Base-by-base conservation (phyloP, 2,888 invertebrate species). In the Melanostoma mellinum region DNA sequence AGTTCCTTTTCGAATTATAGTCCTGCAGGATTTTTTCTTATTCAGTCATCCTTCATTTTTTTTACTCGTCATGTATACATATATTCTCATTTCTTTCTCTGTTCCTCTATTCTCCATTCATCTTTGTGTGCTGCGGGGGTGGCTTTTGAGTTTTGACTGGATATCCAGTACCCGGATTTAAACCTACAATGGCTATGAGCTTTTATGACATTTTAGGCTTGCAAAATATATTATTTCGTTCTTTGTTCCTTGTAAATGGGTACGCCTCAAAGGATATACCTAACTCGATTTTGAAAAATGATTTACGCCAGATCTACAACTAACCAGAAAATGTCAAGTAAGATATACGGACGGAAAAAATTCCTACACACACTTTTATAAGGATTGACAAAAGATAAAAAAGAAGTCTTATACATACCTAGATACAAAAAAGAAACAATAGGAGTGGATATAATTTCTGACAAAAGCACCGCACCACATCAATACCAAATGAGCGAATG, bases 271-370 rank as follows among this genome's bases (percentile, higher is more conserved):
- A 67, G 79, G 74, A 75, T 79, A 78, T 20, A 20, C 48, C 53
- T 73, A 20, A 55, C 53, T 73, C 68, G 55, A 63, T 74, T 74
- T 71, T 46, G 33, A 42, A 68, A 63, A 60, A 67, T 75, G 84
- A 84, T 84, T 84, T 75, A 82, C 73, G 78, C 33, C 73, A 73
- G 73, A 76, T 81, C 76, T 69, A 73, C 68, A 77, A 69, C 63
- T 77, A 63, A 68, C 48, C 38, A n/a, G 67, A 82, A 63, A 73
- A 60, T 69, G 78, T 74, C 82, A 82, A 74, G 71, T 63, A 40
- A 76, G 81, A 81, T 81, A 76, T 81, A 82, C 68, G 69, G 63
- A 40, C 40, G 50, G 33, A 55, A 53, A 32, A 9, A 36, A 32
- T 50, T 56, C 20, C 33, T 44, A 44, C n/a, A 44, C 46, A 38